phyloP scores from a whole-genome alignment of 2,113 vertebrate genomes.

The Cariama cristata region DNA sequence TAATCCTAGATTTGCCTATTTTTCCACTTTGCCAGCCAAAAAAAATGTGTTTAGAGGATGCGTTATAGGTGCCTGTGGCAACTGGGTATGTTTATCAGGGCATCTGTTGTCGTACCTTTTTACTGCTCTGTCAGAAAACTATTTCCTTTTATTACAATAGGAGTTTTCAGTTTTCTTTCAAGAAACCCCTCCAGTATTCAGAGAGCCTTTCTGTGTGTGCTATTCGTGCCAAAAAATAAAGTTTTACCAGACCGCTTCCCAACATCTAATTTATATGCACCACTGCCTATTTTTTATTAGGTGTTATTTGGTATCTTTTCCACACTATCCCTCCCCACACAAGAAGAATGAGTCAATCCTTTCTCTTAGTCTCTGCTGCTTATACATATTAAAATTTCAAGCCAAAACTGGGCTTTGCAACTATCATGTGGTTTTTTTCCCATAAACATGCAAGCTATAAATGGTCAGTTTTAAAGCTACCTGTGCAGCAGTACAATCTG shows the following conservation, averaged over 20 bases:
- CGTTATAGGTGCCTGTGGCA: not conserved
- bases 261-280: conserved; percentile 36
- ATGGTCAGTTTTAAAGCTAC: not conserved
- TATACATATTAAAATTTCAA: not conserved
- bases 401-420: not conserved
- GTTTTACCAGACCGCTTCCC: conserved; percentile 23
- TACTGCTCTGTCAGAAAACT: conserved; percentile 53
- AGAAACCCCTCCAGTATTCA: conserved; percentile 32
- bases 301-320: conserved; percentile 62
- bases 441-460: not conserved
- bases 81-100: conserved; percentile 25
- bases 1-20: conserved; percentile 17
- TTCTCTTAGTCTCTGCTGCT: conserved; percentile 1
- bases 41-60: not conserved
- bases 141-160: conserved; percentile 27
- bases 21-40: conserved; percentile 44
- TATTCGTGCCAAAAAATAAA: conserved; percentile 23
- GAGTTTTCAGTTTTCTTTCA: conserved; percentile 43
- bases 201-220: not conserved
- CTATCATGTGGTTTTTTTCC: fast-evolving
- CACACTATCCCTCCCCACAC: conserved; percentile 27
- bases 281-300: conserved; percentile 56
- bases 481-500: not conserved
- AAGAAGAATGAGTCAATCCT: conserved; percentile 40
- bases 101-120: conserved; percentile 38